Percentiles rank a stretch among this genome's conserved stretches.
Evolutionary conservation across 2,797 vertebrate genomes (phyloP).

Genomic region (Champsocephalus esox): DNA sequence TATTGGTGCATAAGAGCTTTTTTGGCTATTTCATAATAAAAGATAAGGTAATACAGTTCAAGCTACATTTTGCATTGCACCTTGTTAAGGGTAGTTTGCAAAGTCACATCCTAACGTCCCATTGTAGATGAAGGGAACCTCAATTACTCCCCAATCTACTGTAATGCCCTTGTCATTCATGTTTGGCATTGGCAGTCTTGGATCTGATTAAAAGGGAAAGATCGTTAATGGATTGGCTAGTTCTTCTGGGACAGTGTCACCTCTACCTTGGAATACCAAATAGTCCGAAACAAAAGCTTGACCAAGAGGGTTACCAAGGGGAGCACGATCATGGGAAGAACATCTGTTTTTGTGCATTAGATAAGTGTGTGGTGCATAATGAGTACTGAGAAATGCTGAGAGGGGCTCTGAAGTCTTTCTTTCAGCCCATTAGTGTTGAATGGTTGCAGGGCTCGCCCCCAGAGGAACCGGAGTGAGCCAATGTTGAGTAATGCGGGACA

Average conservation of each 20-base stretch:
- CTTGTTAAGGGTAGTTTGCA: neutral
- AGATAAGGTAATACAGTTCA: neutral
- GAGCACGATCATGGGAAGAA: neutral
- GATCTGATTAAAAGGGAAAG: slow-evolving; percentile 38
- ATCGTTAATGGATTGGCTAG: slow-evolving; percentile 11
- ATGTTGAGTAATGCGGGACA: slow-evolving; percentile 62
- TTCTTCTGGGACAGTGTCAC: slow-evolving; percentile 12
- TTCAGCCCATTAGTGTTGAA: slow-evolving; percentile 49
- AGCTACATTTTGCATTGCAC: neutral
- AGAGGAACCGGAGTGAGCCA: slow-evolving; percentile 42
- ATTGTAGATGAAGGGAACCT: slow-evolving; percentile 8
- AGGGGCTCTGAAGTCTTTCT: slow-evolving; percentile 36
- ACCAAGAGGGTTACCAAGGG: neutral
- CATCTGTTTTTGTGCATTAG: neutral
- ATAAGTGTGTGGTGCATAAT: neutral
- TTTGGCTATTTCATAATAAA: neutral
- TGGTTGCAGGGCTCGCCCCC: slow-evolving; percentile 38
- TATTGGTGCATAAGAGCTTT: neutral
- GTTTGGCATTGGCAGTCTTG: slow-evolving; percentile 18
- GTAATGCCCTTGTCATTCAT: slow-evolving; percentile 20
- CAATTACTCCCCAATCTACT: slow-evolving; percentile 18
- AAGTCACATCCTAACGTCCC: neutral
- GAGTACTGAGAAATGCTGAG: neutral
- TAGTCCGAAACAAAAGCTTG: neutral
- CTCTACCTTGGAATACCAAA: slow-evolving; percentile 29